A percentile compares a stretch with the other conserved stretches of the same genome.
Conservation (phyloP, 2,888 invertebrate genomes). For the Hylaea fasciaria region DNA sequence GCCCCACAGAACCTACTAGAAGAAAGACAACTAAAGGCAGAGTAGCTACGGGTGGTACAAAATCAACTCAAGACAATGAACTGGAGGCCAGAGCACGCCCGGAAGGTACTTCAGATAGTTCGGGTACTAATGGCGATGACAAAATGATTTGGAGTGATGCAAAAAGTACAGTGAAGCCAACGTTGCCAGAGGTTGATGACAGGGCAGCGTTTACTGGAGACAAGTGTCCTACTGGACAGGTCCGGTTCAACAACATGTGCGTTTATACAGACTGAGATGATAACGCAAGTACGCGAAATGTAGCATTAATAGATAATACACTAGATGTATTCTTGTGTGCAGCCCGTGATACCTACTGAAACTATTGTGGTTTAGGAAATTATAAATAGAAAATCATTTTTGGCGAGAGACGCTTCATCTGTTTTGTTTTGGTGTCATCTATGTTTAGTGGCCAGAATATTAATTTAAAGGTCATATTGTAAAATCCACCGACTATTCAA, state of each 20-base stretch:
- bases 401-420: no score
- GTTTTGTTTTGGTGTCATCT: no score
- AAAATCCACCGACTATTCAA: no score
- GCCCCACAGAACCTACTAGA: slow-evolving; percentile 11
- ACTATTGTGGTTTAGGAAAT: no score
- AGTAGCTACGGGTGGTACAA: slow-evolving; percentile 17
- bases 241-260: slow-evolving; percentile 34
- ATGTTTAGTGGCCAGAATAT: no score
- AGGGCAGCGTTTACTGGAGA: slow-evolving; percentile 49
- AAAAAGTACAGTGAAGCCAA: slow-evolving; percentile 2
- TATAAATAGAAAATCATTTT: no score
- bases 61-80: slow-evolving; percentile 38
- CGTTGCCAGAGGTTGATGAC: slow-evolving; percentile 40
- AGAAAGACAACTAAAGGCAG: slow-evolving; percentile 9
- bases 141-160: slow-evolving; percentile 42
- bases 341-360: no score
- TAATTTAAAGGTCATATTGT: no score
- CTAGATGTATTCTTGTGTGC: no score
- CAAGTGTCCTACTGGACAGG: slow-evolving; percentile 47
- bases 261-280: slow-evolving; percentile 16
- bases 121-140: slow-evolving; percentile 23
- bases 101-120: slow-evolving; percentile 13
- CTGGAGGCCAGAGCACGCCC: slow-evolving; percentile 6
- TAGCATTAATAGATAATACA: slow-evolving; percentile 24
- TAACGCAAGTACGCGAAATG: background rate